Conservation (phyloP, 2,113 vertebrate species). For the Rhea americana region DNA sequence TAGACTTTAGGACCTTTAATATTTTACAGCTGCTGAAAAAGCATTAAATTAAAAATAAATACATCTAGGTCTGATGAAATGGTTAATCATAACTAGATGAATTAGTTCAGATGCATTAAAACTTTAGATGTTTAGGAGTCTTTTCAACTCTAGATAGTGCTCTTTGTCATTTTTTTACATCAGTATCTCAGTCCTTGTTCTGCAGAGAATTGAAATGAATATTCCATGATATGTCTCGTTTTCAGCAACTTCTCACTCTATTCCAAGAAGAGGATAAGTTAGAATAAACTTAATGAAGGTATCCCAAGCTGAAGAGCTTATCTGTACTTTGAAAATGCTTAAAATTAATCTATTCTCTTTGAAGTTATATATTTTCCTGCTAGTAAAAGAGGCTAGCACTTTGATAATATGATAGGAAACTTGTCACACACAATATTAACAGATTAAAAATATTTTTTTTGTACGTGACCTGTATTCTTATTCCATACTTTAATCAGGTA, state of each 20-base stretch:
- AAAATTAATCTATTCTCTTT: background rate
- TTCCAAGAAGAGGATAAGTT: background rate
- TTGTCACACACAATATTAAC: background rate
- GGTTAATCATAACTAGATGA: background rate
- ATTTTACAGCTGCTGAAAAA: background rate
- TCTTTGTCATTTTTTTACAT: background rate
- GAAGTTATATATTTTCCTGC: background rate
- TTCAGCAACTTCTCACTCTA: background rate
- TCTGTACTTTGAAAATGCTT: background rate
- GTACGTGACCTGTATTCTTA: background rate
- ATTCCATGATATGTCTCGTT: background rate
- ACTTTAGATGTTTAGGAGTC: background rate
- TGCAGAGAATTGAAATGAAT: background rate
- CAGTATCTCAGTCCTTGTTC: background rate
- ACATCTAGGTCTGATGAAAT: background rate
- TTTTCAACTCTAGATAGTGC: background rate
- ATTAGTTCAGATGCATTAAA: background rate
- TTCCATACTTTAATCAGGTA: background rate
- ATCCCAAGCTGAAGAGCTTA: background rate
- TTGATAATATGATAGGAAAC: background rate
- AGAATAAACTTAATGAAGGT: background rate
- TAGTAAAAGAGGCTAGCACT: background rate
- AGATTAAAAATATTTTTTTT: background rate
- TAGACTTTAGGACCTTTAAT: background rate
- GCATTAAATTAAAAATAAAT: background rate